Evolutionary conservation across 1,140 invertebrate species (phyloP), one percentile per base, ranked within the genome.

Genomic region (Drosophila quadrilineata): DNA sequence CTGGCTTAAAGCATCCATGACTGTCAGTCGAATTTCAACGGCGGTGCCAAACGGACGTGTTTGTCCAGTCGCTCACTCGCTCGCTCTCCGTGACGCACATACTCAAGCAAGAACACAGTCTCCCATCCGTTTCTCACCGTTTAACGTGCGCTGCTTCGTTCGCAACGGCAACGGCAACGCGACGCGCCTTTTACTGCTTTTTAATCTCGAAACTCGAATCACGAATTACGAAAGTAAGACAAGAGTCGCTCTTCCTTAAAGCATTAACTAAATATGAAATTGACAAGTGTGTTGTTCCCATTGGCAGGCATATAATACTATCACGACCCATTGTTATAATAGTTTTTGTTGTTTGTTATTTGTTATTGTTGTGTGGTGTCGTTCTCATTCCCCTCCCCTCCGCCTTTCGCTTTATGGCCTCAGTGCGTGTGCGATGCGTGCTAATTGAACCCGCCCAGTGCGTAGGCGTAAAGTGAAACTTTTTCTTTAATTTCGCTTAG

Each of bases 21-120:
- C 17, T 48, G 56, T 56, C 72, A 79, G 75, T 79, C 73, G 52
- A 76, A 76, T 59, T 76, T 60, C 57, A 73, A 76, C 75, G 69
- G 64, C 69, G 75, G 56, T 76, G 38, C 68, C 64, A 45, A 62
- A 62, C 75, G 73, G 75, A 79, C 75, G 75, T 69, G 75, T 73
- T 64, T 62, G n/a, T n/a, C n/a, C 6, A 65, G 64, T 64, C 22
- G 58, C 53, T 71, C 50, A 38, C 41, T 53, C 33, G n/a, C 31
- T 29, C 28, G 21, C 29, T 40, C 17, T 19, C 38, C n/a, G n/a
- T n/a, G n/a, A n/a, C n/a, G n/a, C n/a, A n/a, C n/a, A n/a, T n/a
- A n/a, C n/a, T n/a, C n/a, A n/a, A n/a, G n/a, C n/a, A n/a, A n/a
- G n/a, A n/a, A n/a, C n/a, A n/a, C n/a, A n/a, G n/a, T n/a, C n/a